A percentile compares a stretch with the other conserved stretches of the same genome.
Evolutionary conservation across 2,888 invertebrate species (phyloP).

Genomic region (Eupithecia subumbrata): DNA sequence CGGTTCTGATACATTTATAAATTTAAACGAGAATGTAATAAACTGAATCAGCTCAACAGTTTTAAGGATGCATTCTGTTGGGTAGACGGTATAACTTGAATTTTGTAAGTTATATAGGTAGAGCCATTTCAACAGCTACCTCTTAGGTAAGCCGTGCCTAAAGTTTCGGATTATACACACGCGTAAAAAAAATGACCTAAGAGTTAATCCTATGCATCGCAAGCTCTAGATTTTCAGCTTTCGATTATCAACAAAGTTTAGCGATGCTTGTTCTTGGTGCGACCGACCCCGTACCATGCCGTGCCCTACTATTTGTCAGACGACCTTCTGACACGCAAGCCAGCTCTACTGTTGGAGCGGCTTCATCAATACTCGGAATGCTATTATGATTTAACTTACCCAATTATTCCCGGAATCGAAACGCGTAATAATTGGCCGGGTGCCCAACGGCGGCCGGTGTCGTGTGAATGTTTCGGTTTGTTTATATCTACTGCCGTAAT

Average conservation of each 20-base stretch:
- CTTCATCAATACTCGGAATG: constrained; percentile 35
- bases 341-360: constrained; percentile 29
- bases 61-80: not conserved
- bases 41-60: not conserved
- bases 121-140: not conserved
- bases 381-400: constrained; percentile 29
- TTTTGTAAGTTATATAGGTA: no score
- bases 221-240: not conserved
- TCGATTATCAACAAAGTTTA: constrained; percentile 2
- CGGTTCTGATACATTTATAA: not conserved
- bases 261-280: constrained; percentile 18
- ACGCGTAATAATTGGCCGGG: constrained; percentile 50
- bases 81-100: not conserved
- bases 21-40: not conserved
- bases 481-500: constrained; percentile 62
- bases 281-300: constrained; percentile 37
- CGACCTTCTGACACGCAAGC: constrained; percentile 54
- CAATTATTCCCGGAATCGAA: constrained; percentile 38
- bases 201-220: not conserved
- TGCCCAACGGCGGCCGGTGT: constrained; percentile 54
- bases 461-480: constrained; percentile 67
- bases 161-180: not conserved
- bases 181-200: not conserved
- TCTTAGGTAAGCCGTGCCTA: not conserved
- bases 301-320: constrained; percentile 47